Evolutionary conservation across 2,888 invertebrate genomes (phyloP).

Genomic region (Piscicola geometra): DNA sequence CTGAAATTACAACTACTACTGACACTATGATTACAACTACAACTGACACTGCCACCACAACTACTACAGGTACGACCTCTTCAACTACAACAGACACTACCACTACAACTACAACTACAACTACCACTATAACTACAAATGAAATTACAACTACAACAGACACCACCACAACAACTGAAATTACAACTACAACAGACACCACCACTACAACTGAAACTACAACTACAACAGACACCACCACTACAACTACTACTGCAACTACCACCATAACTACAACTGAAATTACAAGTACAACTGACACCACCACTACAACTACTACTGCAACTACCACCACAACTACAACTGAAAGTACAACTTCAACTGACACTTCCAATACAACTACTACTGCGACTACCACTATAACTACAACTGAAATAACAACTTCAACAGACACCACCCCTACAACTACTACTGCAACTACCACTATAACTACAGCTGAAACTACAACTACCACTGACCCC

Average conservation of each 20-base stretch:
- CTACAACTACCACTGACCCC: neutral
- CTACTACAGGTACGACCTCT: neutral
- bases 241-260: neutral
- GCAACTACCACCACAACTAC: too few relatives aligned
- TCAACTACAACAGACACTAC: neutral
- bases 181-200: neutral
- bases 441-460: slow-evolving; percentile 5
- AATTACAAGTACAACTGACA: neutral
- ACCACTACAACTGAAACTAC: slow-evolving; percentile 6
- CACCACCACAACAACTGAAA: neutral
- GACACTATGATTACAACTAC: too few relatives aligned
- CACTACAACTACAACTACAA: too few relatives aligned
- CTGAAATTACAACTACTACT: too few relatives aligned
- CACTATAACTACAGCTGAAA: neutral
- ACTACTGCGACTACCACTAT: too few relatives aligned
- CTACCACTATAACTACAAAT: too few relatives aligned
- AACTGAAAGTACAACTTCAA: too few relatives aligned
- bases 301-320: too few relatives aligned
- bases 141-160: neutral
- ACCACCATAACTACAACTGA: neutral
- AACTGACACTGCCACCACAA: neutral
- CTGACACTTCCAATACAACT: too few relatives aligned
- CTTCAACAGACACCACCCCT: neutral
- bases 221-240: slow-evolving; percentile 3
- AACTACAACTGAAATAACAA: too few relatives aligned